Conservation (phyloP, 2,888 invertebrate genomes). For the Polyommatus icarus region DNA sequence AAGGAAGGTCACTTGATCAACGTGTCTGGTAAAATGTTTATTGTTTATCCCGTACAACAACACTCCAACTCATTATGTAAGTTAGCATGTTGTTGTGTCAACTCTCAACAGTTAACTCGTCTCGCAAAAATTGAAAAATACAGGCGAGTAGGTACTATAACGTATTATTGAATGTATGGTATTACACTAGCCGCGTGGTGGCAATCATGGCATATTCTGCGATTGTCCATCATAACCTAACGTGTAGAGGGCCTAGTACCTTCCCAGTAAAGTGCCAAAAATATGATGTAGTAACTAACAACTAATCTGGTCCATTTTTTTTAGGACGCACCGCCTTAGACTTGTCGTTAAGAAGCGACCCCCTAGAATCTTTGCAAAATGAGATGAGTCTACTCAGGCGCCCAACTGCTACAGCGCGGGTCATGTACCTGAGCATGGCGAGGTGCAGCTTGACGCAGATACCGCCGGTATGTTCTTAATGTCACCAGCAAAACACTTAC, state of each 20-base stretch:
- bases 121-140: too few relatives aligned
- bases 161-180: too few relatives aligned
- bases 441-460: slow-evolving; percentile 54
- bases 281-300: not conserved
- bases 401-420: not conserved
- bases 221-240: too few relatives aligned
- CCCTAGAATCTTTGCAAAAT: slow-evolving; percentile 16
- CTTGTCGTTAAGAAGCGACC: slow-evolving; percentile 30
- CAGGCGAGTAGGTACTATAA: too few relatives aligned
- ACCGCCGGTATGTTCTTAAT: slow-evolving; percentile 52
- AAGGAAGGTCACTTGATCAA: slow-evolving; percentile 50
- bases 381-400: not conserved
- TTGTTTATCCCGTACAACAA: not conserved
- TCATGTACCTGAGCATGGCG: slow-evolving; percentile 62
- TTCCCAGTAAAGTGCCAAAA: not conserved
- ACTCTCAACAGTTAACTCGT: too few relatives aligned
- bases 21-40: slow-evolving; percentile 46
- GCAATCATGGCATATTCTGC: too few relatives aligned
- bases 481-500: not conserved
- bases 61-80: too few relatives aligned
- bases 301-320: slow-evolving; percentile 32
- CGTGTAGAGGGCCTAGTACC: too few relatives aligned
- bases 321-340: slow-evolving; percentile 39
- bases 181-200: too few relatives aligned
- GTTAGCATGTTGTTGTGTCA: too few relatives aligned